These are phyloP conservation scores for Cyclopterus lumpus DNA, from an alignment of 2,797 vertebrate genomes.

Conservation along the genomic window DNA sequence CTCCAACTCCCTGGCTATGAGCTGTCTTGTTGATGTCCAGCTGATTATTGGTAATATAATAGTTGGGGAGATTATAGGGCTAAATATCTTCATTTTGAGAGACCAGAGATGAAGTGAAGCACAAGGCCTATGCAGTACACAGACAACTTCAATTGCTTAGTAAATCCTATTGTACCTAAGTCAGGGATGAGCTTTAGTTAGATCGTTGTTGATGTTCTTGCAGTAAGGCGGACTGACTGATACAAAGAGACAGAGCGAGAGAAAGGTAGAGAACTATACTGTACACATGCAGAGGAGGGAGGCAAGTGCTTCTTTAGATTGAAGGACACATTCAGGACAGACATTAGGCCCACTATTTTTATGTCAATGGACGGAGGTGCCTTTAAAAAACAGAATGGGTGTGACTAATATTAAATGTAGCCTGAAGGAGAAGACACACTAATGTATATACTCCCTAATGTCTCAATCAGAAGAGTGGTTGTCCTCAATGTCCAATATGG, in stretches of 20 bases:
- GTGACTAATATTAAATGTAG: slow-evolving; percentile 65
- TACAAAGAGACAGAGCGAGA: slow-evolving; percentile 7
- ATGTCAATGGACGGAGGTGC: slow-evolving; percentile 55
- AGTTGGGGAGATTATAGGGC: slow-evolving; percentile 5
- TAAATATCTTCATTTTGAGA: slow-evolving; percentile 33
- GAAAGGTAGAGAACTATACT: slow-evolving; percentile 10
- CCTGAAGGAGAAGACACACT: slow-evolving; percentile 47
- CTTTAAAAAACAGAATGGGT: slow-evolving; percentile 52
- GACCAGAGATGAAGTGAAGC: slow-evolving; percentile 20
- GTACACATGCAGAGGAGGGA: slow-evolving; percentile 17
- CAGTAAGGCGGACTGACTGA: slow-evolving; percentile 21
- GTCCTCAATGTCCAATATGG: not conserved
- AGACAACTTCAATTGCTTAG: not conserved
- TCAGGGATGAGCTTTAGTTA: slow-evolving; percentile 40
- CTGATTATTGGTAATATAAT: slow-evolving; percentile 42
- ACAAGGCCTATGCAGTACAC: not conserved
- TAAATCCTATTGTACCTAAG: slow-evolving; percentile 24
- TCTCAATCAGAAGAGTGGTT: not conserved
- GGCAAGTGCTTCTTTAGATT: slow-evolving; percentile 71
- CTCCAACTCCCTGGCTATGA: slow-evolving; percentile 29
- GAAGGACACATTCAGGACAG: slow-evolving; percentile 61
- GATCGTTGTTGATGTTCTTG: slow-evolving; percentile 43
- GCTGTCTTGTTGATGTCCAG: slow-evolving; percentile 41
- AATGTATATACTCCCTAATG: slow-evolving; percentile 20
- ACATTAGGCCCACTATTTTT: slow-evolving; percentile 62